Percentiles rank a stretch among this genome's conserved stretches.
These are phyloP conservation scores for Zophobas morio DNA, from an alignment of 1,140 invertebrate genomes.

Conservation along the genomic window DNA sequence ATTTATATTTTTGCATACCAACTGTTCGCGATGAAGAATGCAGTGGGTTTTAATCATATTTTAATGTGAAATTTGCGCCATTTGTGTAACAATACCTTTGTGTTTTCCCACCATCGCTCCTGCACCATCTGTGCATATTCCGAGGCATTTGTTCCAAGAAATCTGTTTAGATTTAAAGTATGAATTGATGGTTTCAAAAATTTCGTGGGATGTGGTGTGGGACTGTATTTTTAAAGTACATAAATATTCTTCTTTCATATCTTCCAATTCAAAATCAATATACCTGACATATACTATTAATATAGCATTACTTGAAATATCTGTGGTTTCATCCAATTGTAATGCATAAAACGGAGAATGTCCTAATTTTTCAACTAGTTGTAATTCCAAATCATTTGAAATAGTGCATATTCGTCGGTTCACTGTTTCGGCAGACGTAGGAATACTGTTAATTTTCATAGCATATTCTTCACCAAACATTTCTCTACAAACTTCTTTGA, in stretches of 20 bases:
- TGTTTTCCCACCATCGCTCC: constrained; percentile 3
- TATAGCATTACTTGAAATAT: neutral
- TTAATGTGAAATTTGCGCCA: constrained; percentile 13
- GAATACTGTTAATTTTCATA: no score
- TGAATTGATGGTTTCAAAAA: neutral
- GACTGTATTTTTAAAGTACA: neutral
- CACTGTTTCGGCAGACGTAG: no score
- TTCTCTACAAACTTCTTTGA: no score
- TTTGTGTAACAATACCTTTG: neutral
- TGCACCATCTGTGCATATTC: neutral
- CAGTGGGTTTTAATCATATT: neutral
- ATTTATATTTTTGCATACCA: neutral
- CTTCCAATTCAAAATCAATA: neutral
- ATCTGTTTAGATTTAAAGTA: neutral
- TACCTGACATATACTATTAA: neutral
- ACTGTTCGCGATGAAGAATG: neutral
- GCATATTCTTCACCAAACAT: no score
- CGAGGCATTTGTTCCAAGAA: constrained; percentile 22
- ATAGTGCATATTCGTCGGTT: no score
- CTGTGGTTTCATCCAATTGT: no score
- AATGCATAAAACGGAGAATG: no score
- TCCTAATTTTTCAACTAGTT: no score
- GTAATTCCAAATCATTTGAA: no score
- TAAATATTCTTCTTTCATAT: neutral
- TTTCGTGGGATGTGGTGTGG: neutral